A percentile compares a stretch with the other conserved stretches of the same genome.
Evolutionary conservation across 2,797 vertebrate species (phyloP).

Genomic region (Muscicapa comitata): DNA sequence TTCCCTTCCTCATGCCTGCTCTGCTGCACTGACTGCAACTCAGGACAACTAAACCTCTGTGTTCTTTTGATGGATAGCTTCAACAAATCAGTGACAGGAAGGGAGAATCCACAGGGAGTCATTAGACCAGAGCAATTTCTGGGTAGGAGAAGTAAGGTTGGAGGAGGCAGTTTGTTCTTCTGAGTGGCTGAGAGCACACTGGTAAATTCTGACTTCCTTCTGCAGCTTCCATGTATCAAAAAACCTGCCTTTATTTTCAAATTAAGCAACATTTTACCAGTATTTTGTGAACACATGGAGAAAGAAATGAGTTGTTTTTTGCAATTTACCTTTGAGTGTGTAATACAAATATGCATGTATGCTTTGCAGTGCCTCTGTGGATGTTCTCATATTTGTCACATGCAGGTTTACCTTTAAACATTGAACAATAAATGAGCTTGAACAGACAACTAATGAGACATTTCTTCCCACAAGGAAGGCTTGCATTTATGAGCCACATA

Average conservation of each 20-base stretch:
- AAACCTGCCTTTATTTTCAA: background rate
- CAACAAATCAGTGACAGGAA: background rate
- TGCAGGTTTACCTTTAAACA: background rate
- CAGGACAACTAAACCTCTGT: background rate
- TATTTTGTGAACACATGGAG: rapidly evolving
- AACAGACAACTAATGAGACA: background rate
- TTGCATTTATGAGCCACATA: background rate
- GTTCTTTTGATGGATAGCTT: background rate
- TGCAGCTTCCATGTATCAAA: background rate
- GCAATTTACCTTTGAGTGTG: background rate
- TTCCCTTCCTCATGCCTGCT: background rate
- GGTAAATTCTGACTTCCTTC: background rate
- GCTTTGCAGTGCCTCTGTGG: background rate
- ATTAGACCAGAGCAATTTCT: background rate
- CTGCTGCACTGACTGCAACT: background rate
- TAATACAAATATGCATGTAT: background rate
- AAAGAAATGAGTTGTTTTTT: background rate
- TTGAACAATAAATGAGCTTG: background rate
- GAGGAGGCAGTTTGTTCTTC: background rate
- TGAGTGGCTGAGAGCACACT: background rate
- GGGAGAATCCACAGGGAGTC: background rate
- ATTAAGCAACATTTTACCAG: background rate
- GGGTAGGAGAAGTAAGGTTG: background rate
- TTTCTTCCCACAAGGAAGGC: background rate
- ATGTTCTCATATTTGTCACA: background rate